Percentiles rank a stretch among this genome's conserved stretches.
phyloP scores from a whole-genome alignment of 1,140 invertebrate genomes.

The Bombus confusus region DNA sequence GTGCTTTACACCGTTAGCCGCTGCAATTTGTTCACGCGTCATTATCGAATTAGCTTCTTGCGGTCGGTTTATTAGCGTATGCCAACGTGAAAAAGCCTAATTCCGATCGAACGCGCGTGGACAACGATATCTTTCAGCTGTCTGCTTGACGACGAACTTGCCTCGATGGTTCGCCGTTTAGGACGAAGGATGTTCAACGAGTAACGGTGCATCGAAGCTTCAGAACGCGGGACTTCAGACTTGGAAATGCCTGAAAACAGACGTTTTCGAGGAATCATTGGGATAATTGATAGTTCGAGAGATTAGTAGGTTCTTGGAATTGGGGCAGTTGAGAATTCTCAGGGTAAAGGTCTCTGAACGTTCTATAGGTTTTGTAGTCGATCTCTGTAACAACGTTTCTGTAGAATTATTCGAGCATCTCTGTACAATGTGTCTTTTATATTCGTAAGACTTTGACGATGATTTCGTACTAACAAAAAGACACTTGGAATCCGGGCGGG shows the following conservation, averaged over 20 bases:
- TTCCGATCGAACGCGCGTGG: neutral
- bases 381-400: neutral
- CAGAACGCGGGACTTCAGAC: neutral
- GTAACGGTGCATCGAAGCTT: neutral
- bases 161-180: neutral
- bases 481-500: too few relatives aligned
- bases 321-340: neutral
- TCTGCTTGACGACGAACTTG: neutral
- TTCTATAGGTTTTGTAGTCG: neutral
- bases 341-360: too few relatives aligned
- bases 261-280: too few relatives aligned
- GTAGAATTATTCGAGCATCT: too few relatives aligned
- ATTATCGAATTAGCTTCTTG: conserved; percentile 42
- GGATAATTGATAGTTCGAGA: neutral
- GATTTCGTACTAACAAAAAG: too few relatives aligned
- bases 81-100: conserved; percentile 8
- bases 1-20: conserved; percentile 16
- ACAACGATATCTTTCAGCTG: neutral
- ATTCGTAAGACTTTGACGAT: too few relatives aligned
- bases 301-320: neutral
- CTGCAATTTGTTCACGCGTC: conserved; percentile 36
- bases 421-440: too few relatives aligned
- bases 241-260: neutral
- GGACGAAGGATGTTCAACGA: too few relatives aligned
- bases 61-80: neutral